phyloP scores from a whole-genome alignment of 2,113 vertebrate genomes.

The Meriones unguiculatus region DNA sequence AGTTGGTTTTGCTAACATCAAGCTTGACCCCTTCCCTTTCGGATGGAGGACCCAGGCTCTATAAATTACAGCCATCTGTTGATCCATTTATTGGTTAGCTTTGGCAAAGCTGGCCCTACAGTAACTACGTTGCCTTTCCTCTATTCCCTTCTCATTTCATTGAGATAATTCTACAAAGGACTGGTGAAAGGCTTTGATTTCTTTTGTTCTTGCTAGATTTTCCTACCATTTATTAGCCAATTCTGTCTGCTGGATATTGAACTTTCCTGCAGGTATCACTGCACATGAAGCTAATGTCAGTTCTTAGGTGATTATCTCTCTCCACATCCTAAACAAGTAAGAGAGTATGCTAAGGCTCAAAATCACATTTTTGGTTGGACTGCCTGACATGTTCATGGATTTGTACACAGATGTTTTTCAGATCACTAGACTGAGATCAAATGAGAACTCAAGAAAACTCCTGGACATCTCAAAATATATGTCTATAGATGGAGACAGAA shows the following conservation, averaged over 20 bases:
- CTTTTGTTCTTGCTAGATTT: background rate
- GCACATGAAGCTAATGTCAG: background rate
- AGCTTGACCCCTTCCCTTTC: slow-evolving; percentile 13
- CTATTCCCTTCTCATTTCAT: background rate
- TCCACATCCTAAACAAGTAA: background rate
- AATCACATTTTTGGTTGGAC: background rate
- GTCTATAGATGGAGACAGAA: background rate
- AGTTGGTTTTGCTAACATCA: slow-evolving; percentile 26
- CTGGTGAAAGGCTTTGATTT: background rate
- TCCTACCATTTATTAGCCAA: background rate
- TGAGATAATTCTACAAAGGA: background rate
- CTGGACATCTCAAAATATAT: background rate
- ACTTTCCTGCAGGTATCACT: background rate
- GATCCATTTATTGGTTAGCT: background rate
- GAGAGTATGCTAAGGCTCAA: background rate
- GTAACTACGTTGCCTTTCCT: background rate
- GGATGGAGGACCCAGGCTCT: background rate
- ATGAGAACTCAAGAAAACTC: background rate
- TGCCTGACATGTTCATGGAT: background rate
- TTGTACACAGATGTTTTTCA: background rate
- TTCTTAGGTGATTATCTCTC: background rate
- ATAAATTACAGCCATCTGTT: slow-evolving; percentile 11
- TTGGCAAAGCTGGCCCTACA: background rate
- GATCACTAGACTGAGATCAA: background rate
- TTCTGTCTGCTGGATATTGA: background rate